Evolutionary conservation across 2,113 vertebrate genomes (phyloP), one percentile per base, ranked within the genome.

Genomic region (Quiscalus mexicanus): DNA sequence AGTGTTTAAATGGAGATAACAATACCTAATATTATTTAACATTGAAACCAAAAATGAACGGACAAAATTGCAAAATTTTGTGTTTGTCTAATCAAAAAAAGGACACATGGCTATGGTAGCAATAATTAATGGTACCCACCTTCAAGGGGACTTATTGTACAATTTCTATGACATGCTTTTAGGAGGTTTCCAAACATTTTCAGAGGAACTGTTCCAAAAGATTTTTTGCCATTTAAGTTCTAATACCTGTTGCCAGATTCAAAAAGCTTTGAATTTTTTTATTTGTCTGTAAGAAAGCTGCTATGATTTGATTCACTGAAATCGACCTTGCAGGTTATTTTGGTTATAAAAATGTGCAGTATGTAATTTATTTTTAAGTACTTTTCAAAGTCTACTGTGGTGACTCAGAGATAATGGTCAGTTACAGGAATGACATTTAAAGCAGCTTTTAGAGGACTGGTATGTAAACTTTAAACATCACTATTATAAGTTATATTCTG

Each of bases 341-440:
- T 85, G 9, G 6, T 65, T 63, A 76, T 50, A 79, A 93, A 94
- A 70, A 27, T 56, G 23, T 45, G 53, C 31, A 37, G 30, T 49
- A 27, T 49, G 22, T 81, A 87, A 95, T 94, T 81, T 95, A 50
- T 65, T 96, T 94, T 87, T 64, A 62, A 91, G 12, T 9, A 58
- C 28, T 89, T 89, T 39, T 80, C 77, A 94, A 85, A 55, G 11
- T 87, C 62, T 53, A 8, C 50, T 55, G 23, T 80, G 37, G n/a
- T 91, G 87, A 96, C 77, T 93, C 94, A 94, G 81, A 93, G 59
- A 87, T 93, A 94, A 94, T 79, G 84, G 87, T 60, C 89, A 93
- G 53, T 59, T 91, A 21, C n/a, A 45, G 18, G 27, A 91, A 93
- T 85, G n/a, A 76, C 70, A 79, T 95, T 95, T 59, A 87, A 91